Base-by-base conservation (phyloP, 2,797 vertebrate species). In the Etheostoma nigrum region DNA sequence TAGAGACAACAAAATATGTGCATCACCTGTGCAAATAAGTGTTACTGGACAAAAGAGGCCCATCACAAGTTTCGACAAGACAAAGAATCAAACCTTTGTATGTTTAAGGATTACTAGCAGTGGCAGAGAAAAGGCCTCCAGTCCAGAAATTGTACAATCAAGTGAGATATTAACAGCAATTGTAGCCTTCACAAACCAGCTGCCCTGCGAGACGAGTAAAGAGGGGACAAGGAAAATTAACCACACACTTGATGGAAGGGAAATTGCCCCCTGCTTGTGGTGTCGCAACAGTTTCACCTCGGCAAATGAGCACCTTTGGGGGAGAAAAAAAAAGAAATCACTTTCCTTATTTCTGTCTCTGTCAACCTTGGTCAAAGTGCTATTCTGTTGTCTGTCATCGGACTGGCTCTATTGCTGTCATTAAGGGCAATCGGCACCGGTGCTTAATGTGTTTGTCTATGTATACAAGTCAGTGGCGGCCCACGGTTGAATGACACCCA, bases 391-490 rank as follows among this genome's bases (percentile, higher is more conserved):
- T 89, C 89, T 91, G 88, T 93, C 92, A 90, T 86, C 59, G 33
- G 64, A 61, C 78, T n/a, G 15, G 64, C 86, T 91, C 79, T 91
- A 93, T 94, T 89, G 93, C 93, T 92, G 93, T 95, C 92, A 94
- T 95, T 95, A 94, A 68, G 42, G 42, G 90, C 85, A 73, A 76
- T 89, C 73, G 84, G 82, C 85, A 86, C 81, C 47, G 21, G 72
- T 82, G 83, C 88, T 93, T 94, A 94, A 93, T 93, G 93, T 92
- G 92, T 94, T 94, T 95, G 92, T 93, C 89, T 83, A 61, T 82
- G 89, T 88, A 91, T 76, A 87, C 92, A 89, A 90, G 89, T 78
- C 55, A 18, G 74, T 30, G 72, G 48, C 53, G 19, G 77, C 60
- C 47, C 2, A 18, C 15, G 65, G 42, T 78, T 95, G 94, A 95